Percentiles rank a stretch among this genome's conserved stretches.
phyloP scores from a whole-genome alignment of 2,797 vertebrate species.

The Parauchenoglanis punctatus region DNA sequence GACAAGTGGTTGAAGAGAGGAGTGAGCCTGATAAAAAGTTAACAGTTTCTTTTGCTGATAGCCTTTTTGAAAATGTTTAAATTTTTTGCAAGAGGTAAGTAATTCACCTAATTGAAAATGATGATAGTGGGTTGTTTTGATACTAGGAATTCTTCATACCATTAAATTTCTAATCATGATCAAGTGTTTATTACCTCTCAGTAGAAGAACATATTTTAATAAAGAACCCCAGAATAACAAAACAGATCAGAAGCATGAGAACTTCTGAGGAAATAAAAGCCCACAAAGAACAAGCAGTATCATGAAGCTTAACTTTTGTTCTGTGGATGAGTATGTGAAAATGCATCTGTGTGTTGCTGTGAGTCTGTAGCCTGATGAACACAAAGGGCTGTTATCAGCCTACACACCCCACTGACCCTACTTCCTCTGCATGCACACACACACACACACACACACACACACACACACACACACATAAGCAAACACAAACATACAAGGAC shows the following conservation, averaged over 20 bases:
- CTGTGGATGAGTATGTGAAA: neutral
- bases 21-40: too few relatives aligned
- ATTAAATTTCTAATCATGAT: neutral
- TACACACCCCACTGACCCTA: constrained; percentile 30
- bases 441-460: constrained; percentile 11
- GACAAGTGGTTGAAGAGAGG: too few relatives aligned
- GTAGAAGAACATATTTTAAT: neutral
- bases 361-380: constrained; percentile 6
- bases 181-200: neutral
- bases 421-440: constrained; percentile 26
- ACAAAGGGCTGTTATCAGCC: constrained; percentile 53
- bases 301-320: neutral
- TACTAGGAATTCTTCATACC: neutral
- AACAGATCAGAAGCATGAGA: neutral
- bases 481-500: neutral
- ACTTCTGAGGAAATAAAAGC: neutral
- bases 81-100: too few relatives aligned
- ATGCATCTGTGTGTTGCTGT: constrained; percentile 11
- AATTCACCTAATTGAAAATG: neutral
- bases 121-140: neutral
- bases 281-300: neutral
- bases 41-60: neutral
- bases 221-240: neutral
- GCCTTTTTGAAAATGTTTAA: neutral
- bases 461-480: neutral